Evolutionary conservation across 2,797 vertebrate genomes (phyloP).

Genomic region (Smutsia gigantea): DNA sequence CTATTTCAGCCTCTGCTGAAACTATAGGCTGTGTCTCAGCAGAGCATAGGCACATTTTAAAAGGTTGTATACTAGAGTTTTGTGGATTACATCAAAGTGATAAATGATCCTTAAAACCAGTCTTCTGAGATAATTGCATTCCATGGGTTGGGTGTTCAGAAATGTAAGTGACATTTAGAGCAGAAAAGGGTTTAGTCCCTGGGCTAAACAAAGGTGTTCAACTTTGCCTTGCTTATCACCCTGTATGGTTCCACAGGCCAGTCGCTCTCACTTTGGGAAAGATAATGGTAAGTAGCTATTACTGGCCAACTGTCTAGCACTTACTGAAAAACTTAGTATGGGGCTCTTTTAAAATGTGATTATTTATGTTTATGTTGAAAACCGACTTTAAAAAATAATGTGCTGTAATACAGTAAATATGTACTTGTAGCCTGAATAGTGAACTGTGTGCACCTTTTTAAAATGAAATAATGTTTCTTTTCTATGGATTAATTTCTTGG

Average conservation of each 20-base stretch:
- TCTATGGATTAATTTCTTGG: conserved; percentile 43
- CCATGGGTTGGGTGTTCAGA: conserved; percentile 50
- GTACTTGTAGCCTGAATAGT: conserved; percentile 67
- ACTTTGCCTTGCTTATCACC: neutral
- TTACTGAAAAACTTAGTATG: conserved; percentile 40
- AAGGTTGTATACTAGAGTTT: neutral
- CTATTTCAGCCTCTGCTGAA: conserved; percentile 11
- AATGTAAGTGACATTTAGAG: neutral
- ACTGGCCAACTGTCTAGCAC: conserved; percentile 53
- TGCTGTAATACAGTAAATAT: conserved; percentile 57
- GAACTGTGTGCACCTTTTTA: conserved; percentile 57
- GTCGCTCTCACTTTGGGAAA: neutral
- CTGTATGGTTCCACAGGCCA: neutral
- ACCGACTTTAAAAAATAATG: conserved; percentile 49
- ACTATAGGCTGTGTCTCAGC: neutral
- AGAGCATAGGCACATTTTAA: neutral
- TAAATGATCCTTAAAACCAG: conserved; percentile 79
- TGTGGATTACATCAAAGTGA: conserved; percentile 29
- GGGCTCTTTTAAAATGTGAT: conserved; percentile 67
- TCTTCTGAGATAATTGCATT: conserved; percentile 76
- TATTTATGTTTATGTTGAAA: conserved; percentile 57
- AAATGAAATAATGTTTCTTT: conserved; percentile 54
- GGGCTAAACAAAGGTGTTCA: neutral
- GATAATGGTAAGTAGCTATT: conserved; percentile 68
- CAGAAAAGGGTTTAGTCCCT: neutral